Percentiles rank a stretch among this genome's conserved stretches.
Evolutionary conservation across 2,888 invertebrate species (phyloP).

Genomic region (Apoda limacodes): DNA sequence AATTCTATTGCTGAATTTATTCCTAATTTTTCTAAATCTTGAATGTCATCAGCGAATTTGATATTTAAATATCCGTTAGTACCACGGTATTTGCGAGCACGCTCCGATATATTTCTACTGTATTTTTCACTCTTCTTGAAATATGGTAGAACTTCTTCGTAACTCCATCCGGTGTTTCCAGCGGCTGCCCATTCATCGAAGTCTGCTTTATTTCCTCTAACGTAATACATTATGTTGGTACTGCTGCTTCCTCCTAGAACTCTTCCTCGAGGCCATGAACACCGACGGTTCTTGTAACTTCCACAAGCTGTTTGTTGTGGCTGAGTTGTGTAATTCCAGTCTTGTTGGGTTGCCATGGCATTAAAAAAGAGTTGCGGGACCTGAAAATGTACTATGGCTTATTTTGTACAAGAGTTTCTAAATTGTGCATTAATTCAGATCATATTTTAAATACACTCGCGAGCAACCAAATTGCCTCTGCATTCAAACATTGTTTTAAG

Average conservation of each 20-base stretch:
- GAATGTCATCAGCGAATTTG: constrained; percentile 20
- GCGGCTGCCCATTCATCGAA: constrained; percentile 67
- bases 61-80: constrained; percentile 30
- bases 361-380: constrained; percentile 33
- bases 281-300: constrained; percentile 43
- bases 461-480: too few relatives aligned
- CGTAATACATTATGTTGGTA: constrained; percentile 60
- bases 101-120: constrained; percentile 9
- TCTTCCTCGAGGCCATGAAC: constrained; percentile 72
- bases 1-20: constrained; percentile 34
- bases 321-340: constrained; percentile 70
- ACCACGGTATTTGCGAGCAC: constrained; percentile 23
- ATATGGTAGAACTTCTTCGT: constrained; percentile 23
- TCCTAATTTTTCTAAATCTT: constrained; percentile 10
- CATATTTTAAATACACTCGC: too few relatives aligned
- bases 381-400: too few relatives aligned
- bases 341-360: constrained; percentile 33
- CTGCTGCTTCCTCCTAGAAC: constrained; percentile 62
- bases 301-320: constrained; percentile 49
- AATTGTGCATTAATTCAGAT: too few relatives aligned
- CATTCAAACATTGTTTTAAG: too few relatives aligned
- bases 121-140: constrained; percentile 22
- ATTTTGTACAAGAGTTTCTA: too few relatives aligned
- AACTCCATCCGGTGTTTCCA: constrained; percentile 64
- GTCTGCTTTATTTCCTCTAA: constrained; percentile 59